Evolutionary conservation across 1,140 invertebrate genomes (phyloP), one percentile per base, ranked within the genome.

Genomic region (Ostrea denselamellosa): DNA sequence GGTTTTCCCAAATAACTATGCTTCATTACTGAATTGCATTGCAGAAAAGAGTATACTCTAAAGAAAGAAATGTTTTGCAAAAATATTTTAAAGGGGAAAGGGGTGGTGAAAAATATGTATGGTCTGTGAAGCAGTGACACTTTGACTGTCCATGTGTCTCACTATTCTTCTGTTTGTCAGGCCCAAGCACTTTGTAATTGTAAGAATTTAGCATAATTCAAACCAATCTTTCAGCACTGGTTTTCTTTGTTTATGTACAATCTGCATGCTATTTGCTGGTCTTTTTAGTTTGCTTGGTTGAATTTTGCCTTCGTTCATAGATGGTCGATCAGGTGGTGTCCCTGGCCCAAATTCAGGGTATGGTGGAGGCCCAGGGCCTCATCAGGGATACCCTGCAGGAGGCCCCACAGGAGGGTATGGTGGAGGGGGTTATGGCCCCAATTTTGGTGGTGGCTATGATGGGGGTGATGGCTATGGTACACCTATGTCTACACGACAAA

Each of bases 261-360:
- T 5, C 28, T 77, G 68, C 68, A 77, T 77, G 25, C 8, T 25
- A 14, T 34, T 77, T 34, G 25, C 68, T 77, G 28, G 68, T 28
- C 34, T 34, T 77, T 77, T 77, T 77, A 25, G 34, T 77, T 25
- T 44, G 68, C 68, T 77, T 77, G 9, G 68, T 77, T 77, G 25
- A 77, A 14, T 77, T 77, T 34, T 22, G 25, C 68, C 5, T 28
- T 34, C 28, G 28, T 77, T 34, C 14, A 10, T 77, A 77, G 68
- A 77, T 77, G 68, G 85, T 25, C 84, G 85, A 54, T 91, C 87
- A 87, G 88, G 90, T 53, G 89, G 88, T 51, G 89, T 88, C 25
- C 87, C 88, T 22, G 87, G 87, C 19, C 83, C 71, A 85, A 87
- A 58, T 28, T 53, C 51, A 65, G 82, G 52, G 84, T 85, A 83